Base-by-base conservation (phyloP, 2,113 vertebrate species). In the Onychostoma macrolepis region DNA sequence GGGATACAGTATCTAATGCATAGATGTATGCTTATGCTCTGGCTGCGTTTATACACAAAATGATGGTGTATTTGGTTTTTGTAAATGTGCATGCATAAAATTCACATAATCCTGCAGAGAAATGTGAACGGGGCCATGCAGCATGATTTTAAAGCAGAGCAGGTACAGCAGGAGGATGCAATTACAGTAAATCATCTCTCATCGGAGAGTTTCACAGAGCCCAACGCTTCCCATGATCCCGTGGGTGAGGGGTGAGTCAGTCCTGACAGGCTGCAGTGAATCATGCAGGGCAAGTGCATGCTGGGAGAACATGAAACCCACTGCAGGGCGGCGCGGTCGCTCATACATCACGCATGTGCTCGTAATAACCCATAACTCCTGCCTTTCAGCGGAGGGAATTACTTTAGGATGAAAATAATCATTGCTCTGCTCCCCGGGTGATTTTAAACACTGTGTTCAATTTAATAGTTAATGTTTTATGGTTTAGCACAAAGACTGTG, bases 171-270 rank as follows among this genome's bases (percentile, higher is more conserved):
- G 58, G 3, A 61, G 56, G 56, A 61, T 3, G 56, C 56, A 77
- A 21, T 45, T 81, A n/a, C 26, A 43, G 28, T 45, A 86, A 84
- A 81, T 67, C 69, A 83, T 58, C 69, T 61, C 21, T 69, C 19
- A 80, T 84, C 74, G 90, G 82, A 90, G 80, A 71, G 81, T 53
- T 33, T 78, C 67, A 10, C 85, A 65, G 79, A 72, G 86, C 85
- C 87, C 72, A 82, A 84, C 41, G 21, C 63, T 81, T 89, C 86
- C 83, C 83, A 87, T 84, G 88, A 83, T 90, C 63, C 79, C 85
- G 88, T 33, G 89, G 92, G 89, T 87, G 91, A 91, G 26, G 87
- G 87, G 58, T 93, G 92, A 93, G 90, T 93, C 91, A 92, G 88
- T 82, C 15, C 33, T 87, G 48, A 80, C 89, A 82, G 88, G 92